Base-by-base conservation (phyloP, 2,113 vertebrate genomes). In the Pluvialis apricaria region DNA sequence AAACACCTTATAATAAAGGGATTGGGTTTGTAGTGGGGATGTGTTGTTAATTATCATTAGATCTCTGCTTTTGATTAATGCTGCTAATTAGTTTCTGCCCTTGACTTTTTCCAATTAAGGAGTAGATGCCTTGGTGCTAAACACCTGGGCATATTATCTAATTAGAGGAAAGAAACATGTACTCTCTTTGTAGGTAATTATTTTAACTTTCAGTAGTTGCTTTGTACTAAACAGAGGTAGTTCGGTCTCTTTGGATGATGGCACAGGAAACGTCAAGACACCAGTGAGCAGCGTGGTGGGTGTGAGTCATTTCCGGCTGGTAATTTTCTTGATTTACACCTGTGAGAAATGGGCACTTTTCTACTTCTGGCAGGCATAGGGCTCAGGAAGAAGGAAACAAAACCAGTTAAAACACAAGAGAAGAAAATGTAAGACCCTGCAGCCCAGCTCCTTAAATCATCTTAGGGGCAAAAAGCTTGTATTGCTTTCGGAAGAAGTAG, bases 61-160 rank as follows among this genome's bases (percentile, higher is more conserved):
- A 94, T 96, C 94, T 97, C 97, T 96, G 96, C 97, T 97, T 98
- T 97, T 97, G 95, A 97, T 98, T 95, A 98, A 96, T 91, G 84
- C 91, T 95, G 88, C 93, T 98, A 98, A 98, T 98, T 98, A 97
- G 97, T 97, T 97, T 97, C 96, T 97, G 91, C 96, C 91, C 96
- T 97, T 97, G 97, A 95, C 97, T 98, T 98, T 97, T 97, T 92
- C 96, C 97, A 98, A 98, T 98, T 98, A 98, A 97, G 96, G 79
- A 94, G 77, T 17, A 82, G 92, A 91, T 96, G 90, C 58, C 61
- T 95, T 65, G 90, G 89, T 96, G 96, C 76, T 97, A 91, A 97
- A 97, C 97, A 97, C 92, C 94, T 97, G 98, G 98, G 98, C 96
- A 97, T 95, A 97, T 97, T 97, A 82, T 91, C 95, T 98, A 97